Evolutionary conservation across 2,888 invertebrate genomes (phyloP).

Genomic region (Camptogramma bilineatum): DNA sequence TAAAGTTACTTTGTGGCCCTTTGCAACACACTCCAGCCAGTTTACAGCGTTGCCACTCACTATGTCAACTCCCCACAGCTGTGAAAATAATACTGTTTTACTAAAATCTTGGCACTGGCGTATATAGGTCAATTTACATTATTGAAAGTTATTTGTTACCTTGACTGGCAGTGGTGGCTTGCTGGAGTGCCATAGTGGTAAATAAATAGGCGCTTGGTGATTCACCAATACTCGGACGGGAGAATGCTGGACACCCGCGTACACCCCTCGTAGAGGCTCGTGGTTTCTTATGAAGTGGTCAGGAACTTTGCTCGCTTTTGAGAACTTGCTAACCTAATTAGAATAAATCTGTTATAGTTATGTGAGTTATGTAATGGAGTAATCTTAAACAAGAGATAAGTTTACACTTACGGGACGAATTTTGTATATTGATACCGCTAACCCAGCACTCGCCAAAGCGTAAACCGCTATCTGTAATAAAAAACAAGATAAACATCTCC

Average conservation of each 20-base stretch:
- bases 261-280: slow-evolving; percentile 80
- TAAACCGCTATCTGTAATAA: slow-evolving; percentile 85
- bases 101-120: slow-evolving; percentile 42
- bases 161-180: slow-evolving; percentile 82
- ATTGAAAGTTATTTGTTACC: slow-evolving; percentile 57
- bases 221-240: slow-evolving; percentile 80
- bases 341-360: slow-evolving; percentile 46
- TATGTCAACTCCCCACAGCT: slow-evolving; percentile 82
- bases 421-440: slow-evolving; percentile 84
- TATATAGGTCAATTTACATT: slow-evolving; percentile 37
- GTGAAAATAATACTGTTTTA: slow-evolving; percentile 43
- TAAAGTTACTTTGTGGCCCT: slow-evolving; percentile 76
- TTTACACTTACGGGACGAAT: slow-evolving; percentile 84
- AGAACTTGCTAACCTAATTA: slow-evolving; percentile 86
- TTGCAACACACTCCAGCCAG: slow-evolving; percentile 86
- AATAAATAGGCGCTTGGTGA: slow-evolving; percentile 83
- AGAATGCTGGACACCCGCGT: slow-evolving; percentile 81
- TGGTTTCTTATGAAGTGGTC: slow-evolving; percentile 82
- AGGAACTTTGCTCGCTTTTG: slow-evolving; percentile 85
- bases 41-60: slow-evolving; percentile 83
- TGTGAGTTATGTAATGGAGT: slow-evolving; percentile 74
- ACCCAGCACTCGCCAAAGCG: slow-evolving; percentile 83
- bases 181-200: slow-evolving; percentile 81
- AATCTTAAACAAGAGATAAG: slow-evolving; percentile 41
- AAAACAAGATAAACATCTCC: slow-evolving; percentile 27